A percentile compares a stretch with the other conserved stretches of the same genome.
Conservation (phyloP, 2,888 invertebrate genomes). For the Iphiclides podalirius region DNA sequence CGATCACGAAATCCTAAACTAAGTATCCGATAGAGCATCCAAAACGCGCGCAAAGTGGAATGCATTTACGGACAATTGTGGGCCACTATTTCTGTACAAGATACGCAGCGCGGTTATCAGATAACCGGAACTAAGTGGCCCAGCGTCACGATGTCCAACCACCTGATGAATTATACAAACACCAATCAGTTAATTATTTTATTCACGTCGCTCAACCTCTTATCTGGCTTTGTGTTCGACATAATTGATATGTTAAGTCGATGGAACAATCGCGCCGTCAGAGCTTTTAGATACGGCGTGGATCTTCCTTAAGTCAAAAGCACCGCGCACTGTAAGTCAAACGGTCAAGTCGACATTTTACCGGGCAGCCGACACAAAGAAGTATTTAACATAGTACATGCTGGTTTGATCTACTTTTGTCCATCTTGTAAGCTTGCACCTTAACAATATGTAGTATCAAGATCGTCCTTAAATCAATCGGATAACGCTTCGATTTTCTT, state of each 20-base stretch:
- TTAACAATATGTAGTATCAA: constrained; percentile 10
- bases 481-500: too few species aligned
- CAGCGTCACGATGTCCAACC: constrained; percentile 51
- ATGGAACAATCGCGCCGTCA: constrained; percentile 71
- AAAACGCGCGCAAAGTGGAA: constrained; percentile 52
- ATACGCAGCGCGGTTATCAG: constrained; percentile 57
- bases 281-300: constrained; percentile 44
- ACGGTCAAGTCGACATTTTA: constrained; percentile 42
- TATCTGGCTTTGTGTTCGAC: constrained; percentile 74
- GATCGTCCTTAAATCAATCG: constrained; percentile 2
- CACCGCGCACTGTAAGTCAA: constrained; percentile 31
- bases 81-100: constrained; percentile 42
- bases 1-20: constrained; percentile 41
- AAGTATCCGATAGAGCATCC: constrained; percentile 48
- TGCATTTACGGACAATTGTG: constrained; percentile 67
- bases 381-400: constrained; percentile 63
- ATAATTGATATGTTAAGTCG: constrained; percentile 78
- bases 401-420: constrained; percentile 43
- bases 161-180: constrained; percentile 78
- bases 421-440: constrained; percentile 44
- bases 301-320: constrained; percentile 30
- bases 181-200: constrained; percentile 79
- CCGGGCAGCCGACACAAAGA: constrained; percentile 58
- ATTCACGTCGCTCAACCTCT: constrained; percentile 74
- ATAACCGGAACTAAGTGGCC: constrained; percentile 69